Conservation (phyloP, 2,113 vertebrate genomes). For the Lanius ludovicianus region DNA sequence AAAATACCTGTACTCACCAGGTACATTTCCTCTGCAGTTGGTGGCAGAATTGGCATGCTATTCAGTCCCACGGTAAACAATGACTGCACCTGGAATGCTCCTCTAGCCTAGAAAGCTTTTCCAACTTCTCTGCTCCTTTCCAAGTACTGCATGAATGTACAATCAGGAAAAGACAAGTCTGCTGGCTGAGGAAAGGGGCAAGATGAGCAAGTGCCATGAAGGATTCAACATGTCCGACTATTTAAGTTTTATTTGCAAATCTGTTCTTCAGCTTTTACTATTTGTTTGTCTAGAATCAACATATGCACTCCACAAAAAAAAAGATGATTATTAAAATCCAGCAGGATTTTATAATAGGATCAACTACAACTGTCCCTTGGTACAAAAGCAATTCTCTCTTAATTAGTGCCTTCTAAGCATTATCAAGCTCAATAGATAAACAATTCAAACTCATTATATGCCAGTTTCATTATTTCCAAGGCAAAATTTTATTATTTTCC, state of each 20-base stretch:
- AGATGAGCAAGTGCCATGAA: background rate
- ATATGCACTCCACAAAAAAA: background rate
- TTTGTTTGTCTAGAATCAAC: background rate
- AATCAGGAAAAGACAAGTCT: background rate
- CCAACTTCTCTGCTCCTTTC: background rate
- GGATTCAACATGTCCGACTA: background rate
- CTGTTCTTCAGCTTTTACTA: background rate
- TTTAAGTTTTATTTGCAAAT: background rate
- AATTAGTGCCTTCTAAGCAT: background rate
- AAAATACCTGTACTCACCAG: slow-evolving; percentile 40
- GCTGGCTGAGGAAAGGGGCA: background rate
- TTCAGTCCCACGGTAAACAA: background rate
- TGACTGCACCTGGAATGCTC: background rate
- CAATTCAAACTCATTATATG: background rate
- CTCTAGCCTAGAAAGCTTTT: background rate
- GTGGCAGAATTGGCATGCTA: background rate
- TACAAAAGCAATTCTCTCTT: background rate
- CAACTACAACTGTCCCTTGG: background rate
- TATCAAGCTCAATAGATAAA: background rate
- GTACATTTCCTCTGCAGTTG: background rate
- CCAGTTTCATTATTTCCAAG: background rate
- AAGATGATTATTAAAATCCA: background rate
- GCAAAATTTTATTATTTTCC: slow-evolving; percentile 16
- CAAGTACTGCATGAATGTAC: background rate
- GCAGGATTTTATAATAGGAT: background rate